These are phyloP conservation scores for Psittacula echo DNA, from an alignment of 2,797 vertebrate species.

Conservation along the genomic window DNA sequence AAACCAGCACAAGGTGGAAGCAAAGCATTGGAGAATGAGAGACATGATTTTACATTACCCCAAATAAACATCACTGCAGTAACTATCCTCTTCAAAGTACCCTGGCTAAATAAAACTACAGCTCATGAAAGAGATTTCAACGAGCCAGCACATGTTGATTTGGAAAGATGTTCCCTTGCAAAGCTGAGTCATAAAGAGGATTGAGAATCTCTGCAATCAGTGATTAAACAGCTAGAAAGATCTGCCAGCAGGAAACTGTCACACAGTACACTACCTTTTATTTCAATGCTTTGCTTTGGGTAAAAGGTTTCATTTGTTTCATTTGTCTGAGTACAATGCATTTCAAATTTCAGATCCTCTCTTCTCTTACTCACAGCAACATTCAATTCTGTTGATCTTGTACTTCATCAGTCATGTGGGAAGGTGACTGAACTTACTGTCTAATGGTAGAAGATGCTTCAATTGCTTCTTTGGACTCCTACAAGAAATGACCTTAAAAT, in stretches of 20 bases:
- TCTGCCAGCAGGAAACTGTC: not conserved
- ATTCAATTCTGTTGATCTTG: not conserved
- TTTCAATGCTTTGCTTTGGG: not conserved
- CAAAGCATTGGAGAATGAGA: not conserved
- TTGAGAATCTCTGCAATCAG: constrained; percentile 4
- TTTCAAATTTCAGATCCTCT: constrained; percentile 8
- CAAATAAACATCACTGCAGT: not conserved
- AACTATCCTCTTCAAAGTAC: not conserved
- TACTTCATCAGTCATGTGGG: not conserved
- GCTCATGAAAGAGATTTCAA: constrained; percentile 20
- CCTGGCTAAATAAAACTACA: not conserved
- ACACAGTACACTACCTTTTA: not conserved
- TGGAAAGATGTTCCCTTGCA: constrained; percentile 25
- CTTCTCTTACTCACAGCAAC: not conserved
- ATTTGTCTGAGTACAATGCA: not conserved
- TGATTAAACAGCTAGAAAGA: constrained; percentile 23
- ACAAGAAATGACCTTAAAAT: constrained; percentile 20
- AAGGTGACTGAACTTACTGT: not conserved
- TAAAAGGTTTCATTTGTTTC: constrained; percentile 16
- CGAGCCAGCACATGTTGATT: not conserved
- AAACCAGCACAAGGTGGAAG: not conserved
- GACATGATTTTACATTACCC: not conserved
- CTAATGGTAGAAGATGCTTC: not conserved
- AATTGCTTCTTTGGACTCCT: not conserved
- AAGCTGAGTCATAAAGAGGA: constrained; percentile 53